A percentile compares a stretch with the other conserved stretches of the same genome.
phyloP scores from a whole-genome alignment of 1,140 invertebrate genomes.

The Oscheius sp. region DNA sequence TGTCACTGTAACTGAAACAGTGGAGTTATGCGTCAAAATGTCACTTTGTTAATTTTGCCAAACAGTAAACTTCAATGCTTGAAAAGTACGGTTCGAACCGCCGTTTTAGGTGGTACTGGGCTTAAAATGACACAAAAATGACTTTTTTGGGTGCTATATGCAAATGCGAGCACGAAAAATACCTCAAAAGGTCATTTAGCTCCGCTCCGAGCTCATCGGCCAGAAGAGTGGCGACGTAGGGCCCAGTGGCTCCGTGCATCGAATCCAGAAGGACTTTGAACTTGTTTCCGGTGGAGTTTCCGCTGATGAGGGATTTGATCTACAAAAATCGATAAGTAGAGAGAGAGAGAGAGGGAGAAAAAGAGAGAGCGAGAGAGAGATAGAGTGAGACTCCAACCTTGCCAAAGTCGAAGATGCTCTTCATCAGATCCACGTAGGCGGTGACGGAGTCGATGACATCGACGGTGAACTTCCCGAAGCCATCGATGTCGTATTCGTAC shows the following conservation, averaged over 20 bases:
- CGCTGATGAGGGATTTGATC: constrained; percentile 75
- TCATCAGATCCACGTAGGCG: constrained; percentile 88
- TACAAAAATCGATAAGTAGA: constrained; percentile 60
- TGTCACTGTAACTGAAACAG: too few relatives aligned
- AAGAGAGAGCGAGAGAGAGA: neutral
- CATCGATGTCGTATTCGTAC: constrained; percentile 70
- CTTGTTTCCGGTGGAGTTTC: constrained; percentile 67
- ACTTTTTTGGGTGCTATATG: too few relatives aligned
- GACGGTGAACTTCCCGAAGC: constrained; percentile 73
- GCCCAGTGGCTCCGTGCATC: constrained; percentile 95
- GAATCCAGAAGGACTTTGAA: constrained; percentile 86
- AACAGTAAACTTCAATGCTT: too few relatives aligned
- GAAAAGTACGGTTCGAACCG: too few relatives aligned
- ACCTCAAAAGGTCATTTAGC: constrained; percentile 31
- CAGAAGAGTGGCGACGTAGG: constrained; percentile 87
- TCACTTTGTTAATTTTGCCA: too few relatives aligned
- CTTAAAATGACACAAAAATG: neutral
- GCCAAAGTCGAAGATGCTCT: constrained; percentile 91
- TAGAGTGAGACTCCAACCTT: constrained; percentile 39
- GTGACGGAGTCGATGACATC: constrained; percentile 86
- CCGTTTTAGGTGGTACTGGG: too few relatives aligned
- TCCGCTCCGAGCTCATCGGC: constrained; percentile 77
- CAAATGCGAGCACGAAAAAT: too few relatives aligned
- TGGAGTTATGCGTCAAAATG: neutral
- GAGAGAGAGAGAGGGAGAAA: neutral